phyloP scores from a whole-genome alignment of 2,113 vertebrate genomes.

The Suricata suricatta region DNA sequence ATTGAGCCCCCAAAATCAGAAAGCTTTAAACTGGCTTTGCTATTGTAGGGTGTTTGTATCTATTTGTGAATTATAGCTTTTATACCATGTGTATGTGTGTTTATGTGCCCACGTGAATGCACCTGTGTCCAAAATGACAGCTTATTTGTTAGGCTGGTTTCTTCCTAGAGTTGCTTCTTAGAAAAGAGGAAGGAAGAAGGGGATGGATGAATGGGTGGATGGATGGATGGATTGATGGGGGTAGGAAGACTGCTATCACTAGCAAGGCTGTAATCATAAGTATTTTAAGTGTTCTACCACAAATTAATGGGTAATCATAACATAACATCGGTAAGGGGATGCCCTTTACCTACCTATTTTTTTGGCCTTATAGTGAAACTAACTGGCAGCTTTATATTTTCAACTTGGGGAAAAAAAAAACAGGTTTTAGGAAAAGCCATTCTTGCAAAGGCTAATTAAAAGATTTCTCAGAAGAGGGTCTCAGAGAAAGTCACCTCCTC shows the following conservation, averaged over 20 bases:
- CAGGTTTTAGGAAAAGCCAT: background rate
- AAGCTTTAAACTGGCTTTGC: background rate
- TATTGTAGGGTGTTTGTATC: background rate
- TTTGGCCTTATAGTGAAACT: background rate
- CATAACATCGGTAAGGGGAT: background rate
- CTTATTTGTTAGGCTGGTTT: background rate
- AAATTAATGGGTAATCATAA: background rate
- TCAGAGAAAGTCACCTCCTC: background rate
- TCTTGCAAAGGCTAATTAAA: background rate
- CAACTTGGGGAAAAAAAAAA: background rate
- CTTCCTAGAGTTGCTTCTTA: background rate
- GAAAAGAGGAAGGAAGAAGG: background rate
- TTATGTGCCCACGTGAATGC: rapidly evolving
- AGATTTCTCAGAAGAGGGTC: background rate
- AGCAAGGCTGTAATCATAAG: background rate
- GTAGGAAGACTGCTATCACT: background rate
- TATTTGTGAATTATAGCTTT: background rate
- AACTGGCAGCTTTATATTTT: background rate
- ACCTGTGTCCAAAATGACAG: background rate
- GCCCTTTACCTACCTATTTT: background rate
- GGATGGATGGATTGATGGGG: background rate
- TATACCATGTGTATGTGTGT: background rate
- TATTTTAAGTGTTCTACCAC: background rate
- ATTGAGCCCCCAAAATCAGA: background rate
- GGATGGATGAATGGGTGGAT: background rate